Evolutionary conservation across 2,113 vertebrate genomes (phyloP).

Genomic region (Microcebus ravelobensis): DNA sequence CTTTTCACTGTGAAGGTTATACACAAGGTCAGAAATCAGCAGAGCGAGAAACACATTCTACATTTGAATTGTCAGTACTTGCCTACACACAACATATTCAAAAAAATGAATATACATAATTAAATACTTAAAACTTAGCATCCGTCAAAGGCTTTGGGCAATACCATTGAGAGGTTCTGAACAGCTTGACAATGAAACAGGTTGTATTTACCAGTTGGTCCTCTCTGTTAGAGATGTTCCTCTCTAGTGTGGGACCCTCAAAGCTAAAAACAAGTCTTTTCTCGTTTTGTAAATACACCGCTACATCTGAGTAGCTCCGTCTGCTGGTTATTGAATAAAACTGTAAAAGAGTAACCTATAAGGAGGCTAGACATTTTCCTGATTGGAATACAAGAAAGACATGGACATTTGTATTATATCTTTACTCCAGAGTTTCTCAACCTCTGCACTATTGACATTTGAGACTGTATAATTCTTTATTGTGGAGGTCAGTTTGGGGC

Average conservation of each 20-base stretch:
- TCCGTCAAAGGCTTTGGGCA: conserved; percentile 17
- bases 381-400: neutral
- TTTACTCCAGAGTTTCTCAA: neutral
- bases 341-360: neutral
- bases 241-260: neutral
- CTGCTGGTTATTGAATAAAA: neutral
- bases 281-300: neutral
- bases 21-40: neutral
- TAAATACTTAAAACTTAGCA: neutral
- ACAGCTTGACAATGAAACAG: neutral
- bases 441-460: neutral
- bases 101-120: conserved; percentile 25
- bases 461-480: neutral
- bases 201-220: neutral
- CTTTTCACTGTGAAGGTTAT: neutral
- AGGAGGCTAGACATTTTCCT: neutral
- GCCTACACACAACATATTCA: neutral
- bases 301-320: neutral
- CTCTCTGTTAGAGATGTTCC: neutral
- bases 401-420: neutral
- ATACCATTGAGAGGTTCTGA: neutral
- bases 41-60: neutral
- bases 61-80: conserved; percentile 16
- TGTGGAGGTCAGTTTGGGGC: neutral
- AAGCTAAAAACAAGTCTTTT: neutral